These are phyloP conservation scores for Sericinus montela DNA, from an alignment of 2,888 invertebrate genomes.

Conservation along the genomic window DNA sequence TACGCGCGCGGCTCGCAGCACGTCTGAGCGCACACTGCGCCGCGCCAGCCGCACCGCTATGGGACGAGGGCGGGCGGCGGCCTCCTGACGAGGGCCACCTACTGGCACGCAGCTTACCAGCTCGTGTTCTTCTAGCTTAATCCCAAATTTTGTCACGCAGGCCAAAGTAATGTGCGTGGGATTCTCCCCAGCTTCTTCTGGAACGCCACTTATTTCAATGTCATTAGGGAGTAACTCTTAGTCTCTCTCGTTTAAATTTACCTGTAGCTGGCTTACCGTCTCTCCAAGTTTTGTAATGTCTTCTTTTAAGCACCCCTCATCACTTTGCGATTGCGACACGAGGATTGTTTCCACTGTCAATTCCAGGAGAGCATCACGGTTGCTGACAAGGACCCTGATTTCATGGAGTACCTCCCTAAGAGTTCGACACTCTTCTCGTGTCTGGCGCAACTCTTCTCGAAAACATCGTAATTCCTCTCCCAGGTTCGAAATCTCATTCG, in stretches of 20 bases:
- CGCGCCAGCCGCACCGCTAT: background rate
- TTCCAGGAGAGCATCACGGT: too few species aligned
- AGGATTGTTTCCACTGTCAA: background rate
- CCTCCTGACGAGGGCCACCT: background rate
- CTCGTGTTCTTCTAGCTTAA: background rate
- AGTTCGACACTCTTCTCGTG: background rate
- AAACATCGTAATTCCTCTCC: background rate
- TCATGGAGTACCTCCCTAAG: background rate
- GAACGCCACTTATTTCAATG: background rate
- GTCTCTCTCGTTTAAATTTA: background rate
- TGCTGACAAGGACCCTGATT: too few species aligned
- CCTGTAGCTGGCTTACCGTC: background rate
- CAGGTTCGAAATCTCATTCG: background rate
- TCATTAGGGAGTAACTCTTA: background rate
- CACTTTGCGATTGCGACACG: background rate
- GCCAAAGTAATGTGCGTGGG: background rate
- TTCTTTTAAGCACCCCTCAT: background rate
- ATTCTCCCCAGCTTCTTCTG: background rate
- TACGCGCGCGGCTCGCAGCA: background rate
- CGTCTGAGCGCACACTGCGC: background rate
- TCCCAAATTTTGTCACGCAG: background rate
- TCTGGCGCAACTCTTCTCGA: background rate
- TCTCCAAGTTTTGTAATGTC: background rate
- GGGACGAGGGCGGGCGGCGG: too few species aligned
- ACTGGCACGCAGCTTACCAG: background rate